Base-by-base conservation (phyloP, 1,140 invertebrate genomes). In the Caerostris extrusa region DNA sequence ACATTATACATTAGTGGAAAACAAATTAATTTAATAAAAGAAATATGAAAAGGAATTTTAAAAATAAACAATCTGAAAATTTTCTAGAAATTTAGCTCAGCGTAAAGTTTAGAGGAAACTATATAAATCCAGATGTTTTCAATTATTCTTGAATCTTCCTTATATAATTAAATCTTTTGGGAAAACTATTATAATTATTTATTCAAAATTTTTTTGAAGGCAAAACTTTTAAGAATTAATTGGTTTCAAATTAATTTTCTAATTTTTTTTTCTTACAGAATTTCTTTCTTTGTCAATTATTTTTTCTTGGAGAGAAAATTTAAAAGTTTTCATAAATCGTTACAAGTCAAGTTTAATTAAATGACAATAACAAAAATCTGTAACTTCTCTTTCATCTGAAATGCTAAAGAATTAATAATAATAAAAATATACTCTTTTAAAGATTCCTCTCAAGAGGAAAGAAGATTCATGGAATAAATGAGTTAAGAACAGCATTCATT, bases 291-390 rank as follows among this genome's bases (percentile, higher is more conserved):
- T 34, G 34, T 1, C 17, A 88, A 50, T 55, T 88, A 53, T 64
- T 64, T 53, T 88, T 55, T 53, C 8, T 7, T 17, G 64, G 7
- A 34, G 7, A 4, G n/a, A 58, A n/a, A 19, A 60, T 58, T 3
- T 19, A 6, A 67, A 67, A 10, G 71, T 12, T 50, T 34, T 58
- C 5, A 60, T 34, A 57, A 14, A 85, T n/a, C 55, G 56, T 85
- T 34, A 53, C 56, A 88, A 64, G 86, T 64, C 12, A 88, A 53
- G 6, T 88, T 88, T 88, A 88, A 88, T 88, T 88, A 88, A 88
- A 64, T 17, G 86, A 88, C 14, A 88, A 10, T n/a, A 53, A 64
- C 57, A 64, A 83, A 56, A 56, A n/a, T 3, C 14, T 34, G 8
- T 4, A 53, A 69, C 5, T 10, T 3, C 34, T 77, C 8, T 50